Base-by-base conservation (phyloP, 2,113 vertebrate species). In the Atlantisia rogersi region DNA sequence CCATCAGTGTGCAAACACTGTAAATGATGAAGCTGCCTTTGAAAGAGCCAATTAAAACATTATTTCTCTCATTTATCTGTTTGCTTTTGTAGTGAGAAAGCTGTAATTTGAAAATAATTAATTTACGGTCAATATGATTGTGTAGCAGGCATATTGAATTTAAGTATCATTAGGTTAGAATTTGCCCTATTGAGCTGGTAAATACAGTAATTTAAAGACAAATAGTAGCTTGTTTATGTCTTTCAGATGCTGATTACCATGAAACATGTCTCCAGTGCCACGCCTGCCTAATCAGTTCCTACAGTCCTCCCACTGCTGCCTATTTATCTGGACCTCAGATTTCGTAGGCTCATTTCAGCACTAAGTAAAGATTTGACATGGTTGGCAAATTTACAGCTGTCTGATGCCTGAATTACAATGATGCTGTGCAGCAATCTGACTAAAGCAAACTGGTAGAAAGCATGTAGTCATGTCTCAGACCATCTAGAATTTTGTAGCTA, bases 191-290 rank as follows among this genome's bases (percentile, higher is more conserved):
- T 92, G 73, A 93, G 94, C 52, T 80, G 39, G 35, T 90, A 91
- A 92, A 90, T 70, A 50, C 59, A 83, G 52, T 73, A 35, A 94
- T 95, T 94, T 90, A 53, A 53, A 64, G 53, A 84, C 77, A 76
- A 89, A 92, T 91, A 91, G 22, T 20, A 84, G 40, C 52, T 82
- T 76, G 62, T 52, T 87, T 46, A 67, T 89, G 52, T 62, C 67
- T 94, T 87, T 70, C 68, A 73, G 74, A 62, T 82, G 40, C 90
- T 86, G 77, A 82, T 76, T 37, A 73, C n/a, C 1, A 1, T 65
- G 84, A 89, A 89, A 87, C 53, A 12, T 31, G 77, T 65, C 10
- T 20, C 39, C 24, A 28, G 35, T 26, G 9, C 37, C 35, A 37
- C 3, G 6, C 37, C 79, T 88, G 35, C 1, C 2, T 35, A 90